Percentiles rank a stretch among this genome's conserved stretches.
These are phyloP conservation scores for Phymatocera aterrima DNA, from an alignment of 2,888 invertebrate genomes.

Conservation along the genomic window DNA sequence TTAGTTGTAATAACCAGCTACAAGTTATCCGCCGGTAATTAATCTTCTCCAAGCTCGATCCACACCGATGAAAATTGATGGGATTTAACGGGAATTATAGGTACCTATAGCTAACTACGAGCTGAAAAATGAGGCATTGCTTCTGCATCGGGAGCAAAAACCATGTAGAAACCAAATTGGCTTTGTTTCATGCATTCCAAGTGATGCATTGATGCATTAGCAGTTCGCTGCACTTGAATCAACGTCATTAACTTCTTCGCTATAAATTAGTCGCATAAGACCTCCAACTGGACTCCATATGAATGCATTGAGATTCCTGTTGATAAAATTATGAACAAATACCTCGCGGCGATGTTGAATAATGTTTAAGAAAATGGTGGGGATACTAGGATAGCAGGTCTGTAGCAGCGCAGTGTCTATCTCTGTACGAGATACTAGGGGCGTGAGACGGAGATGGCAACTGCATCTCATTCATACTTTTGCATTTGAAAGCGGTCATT, in stretches of 20 bases:
- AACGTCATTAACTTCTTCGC: neutral
- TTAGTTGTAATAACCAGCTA: slow-evolving; percentile 12
- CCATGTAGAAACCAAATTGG: neutral
- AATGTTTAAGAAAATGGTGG: neutral
- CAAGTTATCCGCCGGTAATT: slow-evolving; percentile 19
- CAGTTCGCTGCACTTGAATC: neutral
- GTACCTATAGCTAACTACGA: no score
- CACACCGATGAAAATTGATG: neutral
- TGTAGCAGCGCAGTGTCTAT: neutral
- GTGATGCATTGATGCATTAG: neutral
- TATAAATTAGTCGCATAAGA: neutral
- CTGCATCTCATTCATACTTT: slow-evolving; percentile 80
- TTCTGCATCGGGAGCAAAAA: neutral
- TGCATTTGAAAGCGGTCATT: slow-evolving; percentile 79
- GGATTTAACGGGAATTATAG: slow-evolving; percentile 4
- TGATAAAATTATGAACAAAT: slow-evolving; percentile 69
- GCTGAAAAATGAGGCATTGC: neutral
- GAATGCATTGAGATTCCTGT: slow-evolving; percentile 44
- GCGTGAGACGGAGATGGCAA: slow-evolving; percentile 71
- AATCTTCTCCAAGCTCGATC: neutral
- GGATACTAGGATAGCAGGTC: slow-evolving; percentile 14
- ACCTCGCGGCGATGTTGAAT: slow-evolving; percentile 47
- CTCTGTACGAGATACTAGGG: slow-evolving; percentile 52
- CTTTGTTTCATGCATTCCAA: neutral
- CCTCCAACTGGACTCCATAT: neutral